Conservation (phyloP, 2,797 vertebrate species). For the Sus cebifrons region DNA sequence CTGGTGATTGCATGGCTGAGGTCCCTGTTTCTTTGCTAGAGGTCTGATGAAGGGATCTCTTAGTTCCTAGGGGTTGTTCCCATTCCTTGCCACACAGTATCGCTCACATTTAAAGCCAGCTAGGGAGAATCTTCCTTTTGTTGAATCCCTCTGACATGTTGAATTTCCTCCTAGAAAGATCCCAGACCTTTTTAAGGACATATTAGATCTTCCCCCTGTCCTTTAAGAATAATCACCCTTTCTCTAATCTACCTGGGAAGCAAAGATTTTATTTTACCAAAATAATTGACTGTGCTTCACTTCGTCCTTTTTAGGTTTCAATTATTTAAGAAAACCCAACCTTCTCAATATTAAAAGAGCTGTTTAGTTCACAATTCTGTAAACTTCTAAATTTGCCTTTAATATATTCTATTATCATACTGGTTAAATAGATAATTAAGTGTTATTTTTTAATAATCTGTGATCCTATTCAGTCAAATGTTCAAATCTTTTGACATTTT, state of each 20-base stretch:
- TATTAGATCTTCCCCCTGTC: background rate
- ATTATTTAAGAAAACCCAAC: too few species aligned
- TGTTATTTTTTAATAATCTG: too few species aligned
- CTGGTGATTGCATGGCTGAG: background rate
- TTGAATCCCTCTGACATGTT: background rate
- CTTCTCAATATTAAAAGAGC: too few species aligned
- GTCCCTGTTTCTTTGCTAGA: background rate
- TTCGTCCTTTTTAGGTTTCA: too few species aligned
- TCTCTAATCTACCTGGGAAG: background rate
- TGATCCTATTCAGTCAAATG: too few species aligned
- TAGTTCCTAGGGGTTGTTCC: background rate
- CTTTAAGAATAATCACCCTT: background rate
- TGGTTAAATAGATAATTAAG: too few species aligned
- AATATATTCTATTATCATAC: too few species aligned
- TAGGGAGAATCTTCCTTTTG: background rate
- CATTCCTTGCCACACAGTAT: background rate
- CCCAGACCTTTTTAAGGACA: background rate
- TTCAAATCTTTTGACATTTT: too few species aligned
- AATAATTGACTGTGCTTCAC: too few species aligned
- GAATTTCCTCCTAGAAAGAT: background rate
- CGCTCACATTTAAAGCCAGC: background rate
- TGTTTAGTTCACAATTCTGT: too few species aligned
- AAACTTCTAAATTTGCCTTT: too few species aligned
- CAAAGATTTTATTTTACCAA: too few species aligned
- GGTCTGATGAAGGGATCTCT: background rate